These are phyloP conservation scores for Napeogenes sylphis DNA, from an alignment of 2,888 invertebrate genomes.

Conservation along the genomic window DNA sequence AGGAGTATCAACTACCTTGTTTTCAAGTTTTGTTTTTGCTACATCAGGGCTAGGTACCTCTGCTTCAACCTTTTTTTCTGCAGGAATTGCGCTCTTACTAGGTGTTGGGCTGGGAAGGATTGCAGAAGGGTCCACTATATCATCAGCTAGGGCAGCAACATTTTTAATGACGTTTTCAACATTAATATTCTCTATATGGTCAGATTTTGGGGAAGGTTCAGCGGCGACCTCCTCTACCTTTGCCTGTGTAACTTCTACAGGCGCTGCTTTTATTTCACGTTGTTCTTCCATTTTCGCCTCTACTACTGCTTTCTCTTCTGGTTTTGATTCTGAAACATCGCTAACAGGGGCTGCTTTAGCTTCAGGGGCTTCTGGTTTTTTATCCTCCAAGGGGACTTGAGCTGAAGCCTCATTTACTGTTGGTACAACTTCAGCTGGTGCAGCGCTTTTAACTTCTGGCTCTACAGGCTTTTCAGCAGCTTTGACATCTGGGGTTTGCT, in stretches of 20 bases:
- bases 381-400: constrained; percentile 37
- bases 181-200: constrained; percentile 47
- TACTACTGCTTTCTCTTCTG: constrained; percentile 41
- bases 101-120: constrained; percentile 48
- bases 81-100: constrained; percentile 57
- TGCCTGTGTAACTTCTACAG: constrained; percentile 42
- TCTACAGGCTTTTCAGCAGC: constrained; percentile 44
- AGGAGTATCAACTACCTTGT: constrained; percentile 32
- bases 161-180: constrained; percentile 53
- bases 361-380: constrained; percentile 32
- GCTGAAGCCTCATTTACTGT: constrained; percentile 34
- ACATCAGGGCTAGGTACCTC: constrained; percentile 29
- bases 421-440: constrained; percentile 37
- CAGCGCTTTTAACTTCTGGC: constrained; percentile 34
- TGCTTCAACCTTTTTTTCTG: constrained; percentile 46
- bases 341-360: constrained; percentile 42
- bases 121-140: constrained; percentile 49
- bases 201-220: constrained; percentile 46
- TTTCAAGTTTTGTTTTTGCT: constrained; percentile 33
- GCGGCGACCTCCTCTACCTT: constrained; percentile 51
- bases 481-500: constrained; percentile 41
- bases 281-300: constrained; percentile 43
- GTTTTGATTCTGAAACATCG: constrained; percentile 35
- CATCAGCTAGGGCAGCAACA: constrained; percentile 57
- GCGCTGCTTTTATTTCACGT: constrained; percentile 37